Base-by-base conservation (phyloP, 2,113 vertebrate genomes). In the Sinocyclocheilus anshuiensis region DNA sequence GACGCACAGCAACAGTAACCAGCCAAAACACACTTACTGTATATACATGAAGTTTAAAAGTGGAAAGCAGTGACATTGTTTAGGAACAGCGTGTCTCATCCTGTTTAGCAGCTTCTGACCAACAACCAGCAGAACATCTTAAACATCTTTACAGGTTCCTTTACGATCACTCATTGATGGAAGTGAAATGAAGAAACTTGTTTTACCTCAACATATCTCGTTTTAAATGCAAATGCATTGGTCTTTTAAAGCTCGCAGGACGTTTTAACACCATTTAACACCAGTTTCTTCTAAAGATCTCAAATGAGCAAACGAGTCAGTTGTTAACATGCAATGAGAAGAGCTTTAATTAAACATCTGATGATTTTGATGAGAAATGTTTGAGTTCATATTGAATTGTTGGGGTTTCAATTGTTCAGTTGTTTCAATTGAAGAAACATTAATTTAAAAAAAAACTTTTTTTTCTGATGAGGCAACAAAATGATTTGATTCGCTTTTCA, bases 1-100 rank as follows among this genome's bases (percentile, higher is more conserved):
- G 59, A 42, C 71, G 15, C 83, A 81, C 59, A 65, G 79, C 79
- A 81, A 81, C 79, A 81, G 79, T 81, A 81, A 81, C 59, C 24
- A 48, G n/a, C 33, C 63, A 48, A 81, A 65, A 81, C 79, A 65
- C n/a, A 26, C 59, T 20, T 6, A 81, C 79, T 81, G 79, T 81
- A 81, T 81, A 81, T 48, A 81, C 79, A 81, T 20, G 15, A 26
- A 16, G 8, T 65, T 81, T 26, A 81, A 11, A 81, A 48, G 42
- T 26, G 72, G 72, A 76, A 76, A 65, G 22, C 16, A 18, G n/a
- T 18, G 36, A 65, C 78, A 63, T 26, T 81, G 57, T 81, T 65
- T 81, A 81, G 45, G 55, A 57, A 22, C 55, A 79, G 88, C 20
- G 33, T 79, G 55, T 61, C 55, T 42, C 12, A 4, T 15, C 39